A percentile compares a stretch with the other conserved stretches of the same genome.
phyloP scores from a whole-genome alignment of 1,140 invertebrate species.

The Aphelinus certus region DNA sequence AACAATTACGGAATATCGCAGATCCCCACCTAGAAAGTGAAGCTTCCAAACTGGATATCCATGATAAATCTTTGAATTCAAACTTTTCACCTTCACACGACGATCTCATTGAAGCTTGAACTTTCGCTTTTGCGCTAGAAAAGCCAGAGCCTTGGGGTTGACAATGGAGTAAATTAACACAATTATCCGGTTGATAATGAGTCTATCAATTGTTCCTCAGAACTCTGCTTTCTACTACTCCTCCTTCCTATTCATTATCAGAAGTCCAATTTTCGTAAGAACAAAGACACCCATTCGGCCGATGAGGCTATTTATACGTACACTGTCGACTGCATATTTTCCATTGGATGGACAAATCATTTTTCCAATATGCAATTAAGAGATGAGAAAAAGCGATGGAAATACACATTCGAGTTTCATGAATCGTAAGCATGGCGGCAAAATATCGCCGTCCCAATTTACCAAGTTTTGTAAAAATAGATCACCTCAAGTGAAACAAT shows the following conservation, averaged over 20 bases:
- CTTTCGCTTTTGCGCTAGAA: neutral
- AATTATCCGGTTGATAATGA: slow-evolving; percentile 6
- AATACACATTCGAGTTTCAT: neutral
- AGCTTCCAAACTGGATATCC: too few relatives aligned
- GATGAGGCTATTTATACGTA: neutral
- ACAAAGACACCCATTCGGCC: slow-evolving; percentile 3
- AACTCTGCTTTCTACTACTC: neutral
- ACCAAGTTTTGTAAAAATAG: slow-evolving; percentile 8
- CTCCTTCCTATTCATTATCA: neutral
- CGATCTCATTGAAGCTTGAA: neutral
- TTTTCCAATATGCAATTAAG: slow-evolving; percentile 14
- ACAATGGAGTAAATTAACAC: neutral
- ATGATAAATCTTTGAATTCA: too few relatives aligned
- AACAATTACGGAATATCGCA: too few relatives aligned
- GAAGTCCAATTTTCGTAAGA: slow-evolving; percentile 24
- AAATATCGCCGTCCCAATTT: neutral
- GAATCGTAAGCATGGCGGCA: neutral
- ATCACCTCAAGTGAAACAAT: neutral
- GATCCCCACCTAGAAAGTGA: too few relatives aligned
- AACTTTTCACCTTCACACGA: too few relatives aligned
- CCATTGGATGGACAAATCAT: slow-evolving; percentile 21
- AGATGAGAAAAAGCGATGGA: neutral
- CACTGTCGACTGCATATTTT: slow-evolving; percentile 16
- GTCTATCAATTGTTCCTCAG: slow-evolving; percentile 1
- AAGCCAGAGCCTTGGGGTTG: neutral